Base-by-base conservation (phyloP, 1,140 invertebrate genomes). In the Ectropis grisescens region DNA sequence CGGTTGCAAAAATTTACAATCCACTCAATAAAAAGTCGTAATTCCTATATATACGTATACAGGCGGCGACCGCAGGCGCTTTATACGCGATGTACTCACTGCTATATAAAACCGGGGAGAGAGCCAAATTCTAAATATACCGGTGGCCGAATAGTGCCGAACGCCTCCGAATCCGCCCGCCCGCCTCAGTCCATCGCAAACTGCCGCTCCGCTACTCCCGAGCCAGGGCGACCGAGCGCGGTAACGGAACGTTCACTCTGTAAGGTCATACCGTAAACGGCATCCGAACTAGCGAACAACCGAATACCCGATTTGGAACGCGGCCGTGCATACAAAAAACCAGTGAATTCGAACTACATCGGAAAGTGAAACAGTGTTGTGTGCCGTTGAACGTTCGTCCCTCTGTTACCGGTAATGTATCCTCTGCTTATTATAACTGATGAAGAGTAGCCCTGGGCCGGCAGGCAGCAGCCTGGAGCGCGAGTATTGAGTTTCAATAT, bases 41-140 rank as follows among this genome's bases (percentile, higher is more conserved):
- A 80, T 72, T 68, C 62, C 71, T 76, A 76, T 75, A 80, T 74
- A 66, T 72, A 79, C 58, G 62, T 57, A 49, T 41, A 47, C 25
- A 38, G 44, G 32, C 47, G 49, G 47, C 53, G 56, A 65, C 61
- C 66, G 56, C 66, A 74, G 69, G 70, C 62, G 68, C 41, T 76
- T 75, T 76, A 80, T 75, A 75, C 59, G 46, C 41, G 69, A 80
- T 80, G 71, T 76, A 76, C 71, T 80, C 75, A 80, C 69, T 68
- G 56, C 75, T 80, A 80, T 80, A 80, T 80, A 76, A 80, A 80
- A 76, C 75, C 69, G 67, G 71, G 71, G 71, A 66, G 69, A 71
- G 69, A 58, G 75, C 75, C 75, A 80, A 80, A 68, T 61, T 79
- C 75, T 80, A 80, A 75, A 76, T 58, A 61, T 80, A 80, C 75